Evolutionary conservation across 1,140 invertebrate genomes (phyloP).

Genomic region (Aphidius gifuensis): DNA sequence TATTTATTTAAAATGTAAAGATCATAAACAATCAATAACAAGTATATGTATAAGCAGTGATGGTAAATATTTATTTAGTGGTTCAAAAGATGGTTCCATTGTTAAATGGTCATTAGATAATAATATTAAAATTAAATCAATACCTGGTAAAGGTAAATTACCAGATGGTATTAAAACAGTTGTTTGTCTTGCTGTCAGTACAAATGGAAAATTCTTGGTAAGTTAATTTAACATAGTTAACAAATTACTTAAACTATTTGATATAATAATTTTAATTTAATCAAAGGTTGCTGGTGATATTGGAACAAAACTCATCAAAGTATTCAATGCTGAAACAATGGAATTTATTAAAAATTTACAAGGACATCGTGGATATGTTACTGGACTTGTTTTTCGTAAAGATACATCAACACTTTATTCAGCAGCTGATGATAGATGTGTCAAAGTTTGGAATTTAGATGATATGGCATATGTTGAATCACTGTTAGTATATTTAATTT

Average conservation of each 20-base stretch:
- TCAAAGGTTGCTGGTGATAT: slow-evolving; percentile 63
- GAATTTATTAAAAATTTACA: slow-evolving; percentile 78
- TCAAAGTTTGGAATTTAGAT: slow-evolving; percentile 92
- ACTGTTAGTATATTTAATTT: slow-evolving; percentile 58
- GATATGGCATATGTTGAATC: slow-evolving; percentile 96
- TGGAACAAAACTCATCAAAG: slow-evolving; percentile 70
- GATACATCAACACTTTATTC: slow-evolving; percentile 89
- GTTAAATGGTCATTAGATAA: slow-evolving; percentile 74
- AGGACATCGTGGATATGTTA: slow-evolving; percentile 72
- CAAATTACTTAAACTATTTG: slow-evolving; percentile 3
- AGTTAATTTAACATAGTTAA: slow-evolving; percentile 29
- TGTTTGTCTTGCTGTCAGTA: slow-evolving; percentile 75
- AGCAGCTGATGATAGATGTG: slow-evolving; percentile 75
- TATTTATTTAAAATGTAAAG: slow-evolving; percentile 63
- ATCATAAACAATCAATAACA: slow-evolving; percentile 77
- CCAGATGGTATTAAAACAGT: slow-evolving; percentile 54
- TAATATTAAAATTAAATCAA: slow-evolving; percentile 59
- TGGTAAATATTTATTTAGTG: slow-evolving; percentile 73
- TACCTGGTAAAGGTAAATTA: slow-evolving; percentile 53
- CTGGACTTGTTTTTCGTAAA: slow-evolving; percentile 81
- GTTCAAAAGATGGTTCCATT: slow-evolving; percentile 83
- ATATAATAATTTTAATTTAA: neutral
- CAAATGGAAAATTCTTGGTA: slow-evolving; percentile 81
- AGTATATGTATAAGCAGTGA: slow-evolving; percentile 77
- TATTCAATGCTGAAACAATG: slow-evolving; percentile 79